These are phyloP conservation scores for Ethmia dodecea DNA, from an alignment of 2,888 invertebrate genomes.

Conservation along the genomic window DNA sequence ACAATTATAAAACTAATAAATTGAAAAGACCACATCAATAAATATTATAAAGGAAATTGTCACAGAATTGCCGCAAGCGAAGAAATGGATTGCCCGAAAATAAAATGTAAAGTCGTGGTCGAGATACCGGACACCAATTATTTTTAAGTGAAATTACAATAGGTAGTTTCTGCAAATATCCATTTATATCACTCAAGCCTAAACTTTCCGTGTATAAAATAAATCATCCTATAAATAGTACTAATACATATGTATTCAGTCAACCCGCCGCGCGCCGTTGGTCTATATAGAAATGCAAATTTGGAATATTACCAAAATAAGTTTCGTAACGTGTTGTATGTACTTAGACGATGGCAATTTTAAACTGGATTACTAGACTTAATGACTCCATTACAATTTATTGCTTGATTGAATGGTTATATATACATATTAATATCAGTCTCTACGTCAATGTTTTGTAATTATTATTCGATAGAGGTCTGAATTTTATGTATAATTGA, in stretches of 20 bases:
- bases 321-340: conserved; percentile 31
- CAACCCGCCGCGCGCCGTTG: conserved; percentile 38
- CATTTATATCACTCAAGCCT: conserved; percentile 54
- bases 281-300: conserved; percentile 58
- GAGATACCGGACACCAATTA: conserved; percentile 42
- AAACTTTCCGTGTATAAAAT: conserved; percentile 52
- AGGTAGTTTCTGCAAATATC: conserved; percentile 46
- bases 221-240: conserved; percentile 60
- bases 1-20: too few relatives aligned
- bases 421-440: background rate
- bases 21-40: too few relatives aligned
- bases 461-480: too few relatives aligned
- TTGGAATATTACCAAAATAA: conserved; percentile 42
- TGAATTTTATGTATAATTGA: too few relatives aligned
- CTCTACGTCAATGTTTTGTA: too few relatives aligned
- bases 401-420: conserved; percentile 3
- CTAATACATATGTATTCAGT: conserved; percentile 62
- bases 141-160: conserved; percentile 55
- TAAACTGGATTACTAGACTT: conserved; percentile 11
- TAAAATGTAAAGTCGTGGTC: conserved; percentile 47
- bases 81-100: conserved; percentile 45
- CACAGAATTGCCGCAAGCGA: conserved; percentile 35
- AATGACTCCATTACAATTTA: conserved; percentile 12
- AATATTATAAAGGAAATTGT: conserved; percentile 36
- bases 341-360: conserved; percentile 21